These are phyloP conservation scores for Aelia acuminata DNA, from an alignment of 2,888 invertebrate species.

Conservation along the genomic window DNA sequence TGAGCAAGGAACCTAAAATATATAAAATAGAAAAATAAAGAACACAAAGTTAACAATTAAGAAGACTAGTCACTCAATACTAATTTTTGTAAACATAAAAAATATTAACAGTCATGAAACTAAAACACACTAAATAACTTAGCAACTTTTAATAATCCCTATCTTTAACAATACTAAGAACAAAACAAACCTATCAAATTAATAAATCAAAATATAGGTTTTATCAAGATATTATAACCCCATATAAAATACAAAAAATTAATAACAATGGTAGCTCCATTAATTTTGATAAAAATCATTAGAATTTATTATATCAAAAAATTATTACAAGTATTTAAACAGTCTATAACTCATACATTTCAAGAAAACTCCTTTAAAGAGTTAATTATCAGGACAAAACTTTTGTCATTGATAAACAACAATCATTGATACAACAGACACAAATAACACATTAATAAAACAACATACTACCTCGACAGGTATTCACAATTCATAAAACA, in stretches of 20 bases:
- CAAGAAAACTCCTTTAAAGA: constrained; percentile 19
- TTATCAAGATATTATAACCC: neutral
- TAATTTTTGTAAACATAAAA: neutral
- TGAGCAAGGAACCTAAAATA: neutral
- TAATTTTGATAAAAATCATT: constrained; percentile 8
- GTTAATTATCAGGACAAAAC: neutral
- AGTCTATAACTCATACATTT: constrained; percentile 54
- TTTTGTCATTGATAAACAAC: neutral
- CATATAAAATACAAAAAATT: constrained; percentile 22
- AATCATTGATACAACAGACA: neutral
- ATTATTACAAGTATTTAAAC: constrained; percentile 39
- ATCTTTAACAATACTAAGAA: neutral
- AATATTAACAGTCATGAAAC: neutral
- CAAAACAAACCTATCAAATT: constrained; percentile 1
- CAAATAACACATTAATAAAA: constrained; percentile 20
- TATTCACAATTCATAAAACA: constrained; percentile 41
- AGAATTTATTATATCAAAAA: constrained; percentile 27
- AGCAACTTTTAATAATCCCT: neutral
- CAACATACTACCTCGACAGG: constrained; percentile 13
- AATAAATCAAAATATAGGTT: neutral
- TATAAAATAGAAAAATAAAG: neutral
- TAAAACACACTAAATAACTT: neutral
- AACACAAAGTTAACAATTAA: neutral
- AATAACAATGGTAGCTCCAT: constrained; percentile 36
- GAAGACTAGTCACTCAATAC: neutral